Evolutionary conservation across 2,797 vertebrate species (phyloP).

Genomic region (Oceanodroma leucorhoa): DNA sequence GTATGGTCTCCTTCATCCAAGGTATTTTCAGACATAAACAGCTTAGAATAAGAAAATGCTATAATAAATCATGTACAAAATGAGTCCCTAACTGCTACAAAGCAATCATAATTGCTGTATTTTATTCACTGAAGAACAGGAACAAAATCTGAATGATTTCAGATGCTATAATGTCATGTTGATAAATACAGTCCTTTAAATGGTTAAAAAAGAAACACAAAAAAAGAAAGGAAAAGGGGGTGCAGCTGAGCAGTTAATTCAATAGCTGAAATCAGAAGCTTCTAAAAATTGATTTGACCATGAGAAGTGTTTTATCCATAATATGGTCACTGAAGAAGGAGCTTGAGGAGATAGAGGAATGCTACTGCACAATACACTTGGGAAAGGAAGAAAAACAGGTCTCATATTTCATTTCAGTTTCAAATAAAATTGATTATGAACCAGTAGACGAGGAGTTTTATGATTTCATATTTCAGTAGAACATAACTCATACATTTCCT

Average conservation of each 20-base stretch:
- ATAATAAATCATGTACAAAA: background rate
- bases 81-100: background rate
- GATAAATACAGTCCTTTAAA: background rate
- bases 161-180: background rate
- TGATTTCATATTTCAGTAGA: background rate
- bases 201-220: background rate
- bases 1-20: background rate
- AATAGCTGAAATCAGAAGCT: background rate
- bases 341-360: background rate
- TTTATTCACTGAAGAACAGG: background rate
- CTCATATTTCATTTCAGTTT: background rate
- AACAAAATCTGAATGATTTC: background rate
- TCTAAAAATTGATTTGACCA: background rate
- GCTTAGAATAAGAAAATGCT: background rate
- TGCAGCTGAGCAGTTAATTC: background rate
- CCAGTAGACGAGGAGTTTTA: background rate
- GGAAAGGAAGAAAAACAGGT: background rate
- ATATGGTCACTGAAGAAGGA: background rate
- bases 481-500: background rate
- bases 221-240: background rate
- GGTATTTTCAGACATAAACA: background rate
- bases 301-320: background rate
- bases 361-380: background rate
- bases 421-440: conserved; percentile 1
- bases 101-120: background rate